A percentile compares a stretch with the other conserved stretches of the same genome.
Conservation (phyloP, 1,140 invertebrate species). For the Hyles vespertilio region DNA sequence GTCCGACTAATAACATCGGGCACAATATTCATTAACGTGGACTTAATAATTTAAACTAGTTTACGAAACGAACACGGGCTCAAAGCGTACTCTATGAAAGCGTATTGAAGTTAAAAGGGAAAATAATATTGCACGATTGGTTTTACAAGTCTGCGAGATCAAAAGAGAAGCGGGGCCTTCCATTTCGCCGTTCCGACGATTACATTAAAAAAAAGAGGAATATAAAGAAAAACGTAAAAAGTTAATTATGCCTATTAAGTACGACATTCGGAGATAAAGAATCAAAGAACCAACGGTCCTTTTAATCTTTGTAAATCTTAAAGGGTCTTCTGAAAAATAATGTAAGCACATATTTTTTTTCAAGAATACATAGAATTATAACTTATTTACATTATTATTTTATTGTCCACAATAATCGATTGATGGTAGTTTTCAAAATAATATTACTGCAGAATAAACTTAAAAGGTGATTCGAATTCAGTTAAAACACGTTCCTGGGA, state of each 20-base stretch:
- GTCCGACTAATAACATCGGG: too few relatives aligned
- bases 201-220: constrained; percentile 27
- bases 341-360: background rate
- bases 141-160: constrained; percentile 30
- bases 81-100: constrained; percentile 17
- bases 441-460: too few relatives aligned
- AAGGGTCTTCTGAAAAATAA: constrained; percentile 3
- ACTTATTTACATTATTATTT: too few relatives aligned
- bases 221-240: constrained; percentile 18
- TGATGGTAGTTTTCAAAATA: too few relatives aligned
- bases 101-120: constrained; percentile 25
- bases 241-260: constrained; percentile 29
- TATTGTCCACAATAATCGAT: too few relatives aligned
- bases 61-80: constrained; percentile 10
- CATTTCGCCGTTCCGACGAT: constrained; percentile 25
- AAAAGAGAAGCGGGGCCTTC: constrained; percentile 24
- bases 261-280: constrained; percentile 25
- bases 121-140: constrained; percentile 30
- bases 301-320: constrained; percentile 11
- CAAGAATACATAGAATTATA: too few relatives aligned
- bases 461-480: too few relatives aligned
- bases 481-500: too few relatives aligned
- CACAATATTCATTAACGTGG: too few relatives aligned
- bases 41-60: constrained; percentile 4
- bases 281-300: constrained; percentile 35